Percentiles rank a stretch among this genome's conserved stretches.
Evolutionary conservation across 2,113 vertebrate species (phyloP).

Genomic region (Onychostruthus taczanowskii): DNA sequence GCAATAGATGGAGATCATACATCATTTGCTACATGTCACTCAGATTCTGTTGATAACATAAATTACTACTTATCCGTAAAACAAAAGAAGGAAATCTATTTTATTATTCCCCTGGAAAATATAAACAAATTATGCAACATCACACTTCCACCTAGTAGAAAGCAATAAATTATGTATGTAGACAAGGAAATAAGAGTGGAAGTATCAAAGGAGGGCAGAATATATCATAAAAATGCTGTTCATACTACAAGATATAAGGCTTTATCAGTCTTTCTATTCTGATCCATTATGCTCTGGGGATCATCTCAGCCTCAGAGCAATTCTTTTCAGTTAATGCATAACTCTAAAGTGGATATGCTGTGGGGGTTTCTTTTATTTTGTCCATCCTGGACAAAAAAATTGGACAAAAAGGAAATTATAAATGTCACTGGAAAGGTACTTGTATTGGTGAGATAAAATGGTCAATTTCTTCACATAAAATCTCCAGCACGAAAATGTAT

Average conservation of each 20-base stretch:
- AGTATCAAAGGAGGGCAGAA: neutral
- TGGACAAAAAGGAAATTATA: neutral
- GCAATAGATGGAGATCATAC: neutral
- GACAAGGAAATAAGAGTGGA: conserved; percentile 10
- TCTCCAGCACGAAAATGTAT: neutral
- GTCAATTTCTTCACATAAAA: neutral
- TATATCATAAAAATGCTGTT: conserved; percentile 8
- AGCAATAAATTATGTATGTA: neutral
- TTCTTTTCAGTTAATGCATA: neutral
- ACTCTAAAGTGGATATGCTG: neutral
- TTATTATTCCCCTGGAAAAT: conserved; percentile 23
- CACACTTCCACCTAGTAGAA: conserved; percentile 8
- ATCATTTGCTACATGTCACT: neutral
- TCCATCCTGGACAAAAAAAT: neutral
- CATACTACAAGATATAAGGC: neutral
- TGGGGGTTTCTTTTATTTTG: neutral
- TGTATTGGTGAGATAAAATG: neutral
- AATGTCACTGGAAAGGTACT: neutral
- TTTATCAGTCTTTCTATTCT: neutral
- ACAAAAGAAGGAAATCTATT: conserved; percentile 16
- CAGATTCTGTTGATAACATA: neutral
- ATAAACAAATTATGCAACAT: conserved; percentile 46
- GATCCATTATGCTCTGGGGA: neutral
- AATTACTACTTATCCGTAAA: conserved; percentile 12
- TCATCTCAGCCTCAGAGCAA: neutral